These are phyloP conservation scores for Cheilosia scutellata DNA, from an alignment of 2,888 invertebrate species.

Conservation along the genomic window DNA sequence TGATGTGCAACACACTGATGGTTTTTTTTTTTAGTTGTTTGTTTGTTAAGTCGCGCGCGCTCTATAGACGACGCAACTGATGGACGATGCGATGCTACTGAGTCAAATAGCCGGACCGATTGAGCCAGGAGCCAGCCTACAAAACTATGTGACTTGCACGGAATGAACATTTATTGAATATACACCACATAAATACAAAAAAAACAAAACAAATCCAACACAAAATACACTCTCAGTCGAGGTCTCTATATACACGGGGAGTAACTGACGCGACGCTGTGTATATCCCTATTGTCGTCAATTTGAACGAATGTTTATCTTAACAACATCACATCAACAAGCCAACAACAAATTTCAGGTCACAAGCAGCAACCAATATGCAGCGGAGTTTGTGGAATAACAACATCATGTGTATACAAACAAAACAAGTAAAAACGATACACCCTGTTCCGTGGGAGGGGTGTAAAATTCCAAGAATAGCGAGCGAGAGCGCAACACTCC, in stretches of 20 bases:
- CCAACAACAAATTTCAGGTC: conserved; percentile 35
- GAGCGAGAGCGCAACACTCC: not conserved
- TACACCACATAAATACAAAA: conserved; percentile 72
- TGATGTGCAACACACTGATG: not conserved
- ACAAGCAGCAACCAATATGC: conserved; percentile 66
- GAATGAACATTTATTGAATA: conserved; percentile 67
- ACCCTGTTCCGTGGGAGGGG: conserved; percentile 57
- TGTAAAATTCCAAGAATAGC: conserved; percentile 10
- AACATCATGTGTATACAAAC: conserved; percentile 72
- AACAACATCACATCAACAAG: conserved; percentile 29
- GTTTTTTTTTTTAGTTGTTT: not conserved
- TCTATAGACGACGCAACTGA: conserved; percentile 40
- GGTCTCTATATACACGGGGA: not conserved
- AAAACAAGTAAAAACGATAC: conserved; percentile 66
- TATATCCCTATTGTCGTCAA: conserved; percentile 41
- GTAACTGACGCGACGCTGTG: conserved; percentile 6
- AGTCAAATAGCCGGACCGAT: conserved; percentile 33
- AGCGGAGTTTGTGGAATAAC: conserved; percentile 70
- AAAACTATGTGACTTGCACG: conserved; percentile 60
- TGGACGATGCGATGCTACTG: conserved; percentile 58
- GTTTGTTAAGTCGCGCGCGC: conserved; percentile 20
- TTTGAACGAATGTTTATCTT: conserved; percentile 70
- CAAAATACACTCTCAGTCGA: conserved; percentile 57
- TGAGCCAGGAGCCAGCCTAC: conserved; percentile 49
- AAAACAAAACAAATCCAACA: conserved; percentile 70